A percentile compares a stretch with the other conserved stretches of the same genome.
Evolutionary conservation across 92 coral and sea anemone genomes (phyloP).

Genomic region (Paramuricea clavata): DNA sequence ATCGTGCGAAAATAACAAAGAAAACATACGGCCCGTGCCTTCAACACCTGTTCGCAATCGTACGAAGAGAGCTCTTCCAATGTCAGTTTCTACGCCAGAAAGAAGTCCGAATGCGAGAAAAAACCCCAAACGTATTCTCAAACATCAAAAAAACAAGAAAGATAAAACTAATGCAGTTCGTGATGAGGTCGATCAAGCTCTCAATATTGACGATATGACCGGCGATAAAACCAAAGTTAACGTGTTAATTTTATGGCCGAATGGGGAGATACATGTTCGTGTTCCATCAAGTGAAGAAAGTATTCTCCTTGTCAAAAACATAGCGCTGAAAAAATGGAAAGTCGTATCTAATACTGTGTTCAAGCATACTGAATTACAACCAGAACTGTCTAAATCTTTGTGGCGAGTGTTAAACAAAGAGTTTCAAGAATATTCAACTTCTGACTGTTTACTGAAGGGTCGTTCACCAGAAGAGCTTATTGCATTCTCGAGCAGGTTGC

Average conservation of each 20-base stretch:
- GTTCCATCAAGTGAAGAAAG: neutral
- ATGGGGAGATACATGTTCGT: neutral
- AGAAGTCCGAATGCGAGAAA: neutral
- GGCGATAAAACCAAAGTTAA: slow-evolving; percentile 13
- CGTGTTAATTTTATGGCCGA: slow-evolving; percentile 20
- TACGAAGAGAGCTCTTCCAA: neutral
- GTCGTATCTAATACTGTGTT: slow-evolving; percentile 33
- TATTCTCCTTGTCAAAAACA: neutral
- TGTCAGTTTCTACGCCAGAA: neutral
- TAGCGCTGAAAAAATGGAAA: slow-evolving; percentile 39
- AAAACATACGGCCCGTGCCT: neutral
- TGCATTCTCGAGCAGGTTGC: neutral
- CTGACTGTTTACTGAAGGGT: slow-evolving; percentile 33
- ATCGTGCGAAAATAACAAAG: neutral
- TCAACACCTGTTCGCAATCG: neutral
- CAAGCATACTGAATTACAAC: slow-evolving; percentile 27
- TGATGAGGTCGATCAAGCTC: slow-evolving; percentile 30
- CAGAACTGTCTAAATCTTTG: slow-evolving; percentile 24
- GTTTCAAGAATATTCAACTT: slow-evolving; percentile 23
- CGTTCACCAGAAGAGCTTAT: neutral
- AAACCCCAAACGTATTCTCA: too few species aligned
- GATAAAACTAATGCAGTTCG: neutral
- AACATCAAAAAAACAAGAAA: too few species aligned
- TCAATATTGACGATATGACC: slow-evolving; percentile 41
- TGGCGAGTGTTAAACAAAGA: slow-evolving; percentile 19